Base-by-base conservation (phyloP, 2,888 invertebrate species). In the Acanthosoma haemorrhoidale region DNA sequence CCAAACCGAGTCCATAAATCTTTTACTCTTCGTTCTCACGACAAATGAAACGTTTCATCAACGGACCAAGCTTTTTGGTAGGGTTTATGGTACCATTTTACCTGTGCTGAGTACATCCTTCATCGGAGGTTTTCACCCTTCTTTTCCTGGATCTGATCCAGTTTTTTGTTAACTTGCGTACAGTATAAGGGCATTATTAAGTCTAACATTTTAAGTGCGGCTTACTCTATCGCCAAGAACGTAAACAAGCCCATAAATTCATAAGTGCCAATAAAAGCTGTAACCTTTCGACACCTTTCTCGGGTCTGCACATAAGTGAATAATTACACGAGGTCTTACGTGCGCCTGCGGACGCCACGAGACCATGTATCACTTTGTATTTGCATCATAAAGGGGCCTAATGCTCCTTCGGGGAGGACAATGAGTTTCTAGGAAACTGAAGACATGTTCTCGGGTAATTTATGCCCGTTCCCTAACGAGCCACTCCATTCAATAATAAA, bases 391-490 rank as follows among this genome's bases (percentile, higher is more conserved):
- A 60, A 60, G 34, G 34, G 18, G 41, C 41, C 13, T 41, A 41
- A 41, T 41, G 41, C 8, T 41, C 16, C 8, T 9, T 9, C 5
- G 41, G 8, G 21, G 60, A 21, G 32, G 60, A 36, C 60, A 60
- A 60, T 34, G 60, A 36, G 32, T 60, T 60, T 60, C 60, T 60
- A 60, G 36, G 60, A 60, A 60, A 60, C 60, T 21, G 21, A 21
- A 13, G 25, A 21, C 60, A 60, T 29, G 34, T 21, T 13, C 21
- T 6, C 9, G 9, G 4, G 32, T 60, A 32, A 60, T 60, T 60
- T 60, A 60, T 60, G 16, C 8, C 21, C 36, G 34, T 36, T 18
- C 34, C 18, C 60, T 60, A 60, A 60, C 60, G 60, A 60, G 60
- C 13, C 32, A 13, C n/a, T 41, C 16, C 41, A 21, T 60, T 60